Percentiles rank a stretch among this genome's conserved stretches.
phyloP scores from a whole-genome alignment of 2,888 invertebrate species.

The Pemphredon lugubris region DNA sequence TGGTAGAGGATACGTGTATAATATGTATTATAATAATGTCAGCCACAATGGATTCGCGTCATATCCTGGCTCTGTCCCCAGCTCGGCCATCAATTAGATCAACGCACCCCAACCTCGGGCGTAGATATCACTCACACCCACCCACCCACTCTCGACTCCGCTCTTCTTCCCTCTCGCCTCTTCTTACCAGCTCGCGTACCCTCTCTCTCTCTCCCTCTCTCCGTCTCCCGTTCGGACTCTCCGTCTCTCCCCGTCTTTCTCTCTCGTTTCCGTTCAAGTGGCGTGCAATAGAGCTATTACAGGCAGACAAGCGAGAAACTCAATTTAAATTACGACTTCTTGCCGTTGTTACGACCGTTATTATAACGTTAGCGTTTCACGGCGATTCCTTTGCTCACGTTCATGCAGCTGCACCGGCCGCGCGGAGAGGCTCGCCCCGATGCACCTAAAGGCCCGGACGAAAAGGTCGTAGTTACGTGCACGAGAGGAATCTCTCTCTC shows the following conservation, averaged over 20 bases:
- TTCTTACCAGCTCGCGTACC: constrained; percentile 20
- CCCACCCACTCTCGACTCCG: constrained; percentile 55
- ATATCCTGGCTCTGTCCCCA: constrained; percentile 78
- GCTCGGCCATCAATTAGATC: constrained; percentile 77
- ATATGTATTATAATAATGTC: constrained; percentile 76
- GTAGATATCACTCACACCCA: constrained; percentile 71
- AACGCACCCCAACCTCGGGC: constrained; percentile 72
- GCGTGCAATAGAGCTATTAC: constrained; percentile 75
- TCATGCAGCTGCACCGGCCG: constrained; percentile 27
- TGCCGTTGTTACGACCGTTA: constrained; percentile 69
- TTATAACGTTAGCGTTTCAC: constrained; percentile 70
- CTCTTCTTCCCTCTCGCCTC: constrained; percentile 24
- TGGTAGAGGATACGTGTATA: constrained; percentile 60
- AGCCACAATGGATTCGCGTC: constrained; percentile 79
- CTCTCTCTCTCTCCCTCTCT: constrained; percentile 18
- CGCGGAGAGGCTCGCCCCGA: background rate
- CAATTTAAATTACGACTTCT: constrained; percentile 74
- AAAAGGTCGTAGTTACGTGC: too few species aligned
- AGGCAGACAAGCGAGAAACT: constrained; percentile 72
- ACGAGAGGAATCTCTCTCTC: background rate
- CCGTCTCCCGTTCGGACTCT: constrained; percentile 11
- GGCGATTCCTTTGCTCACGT: constrained; percentile 58
- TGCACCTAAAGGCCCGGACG: background rate
- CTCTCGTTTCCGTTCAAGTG: constrained; percentile 63
- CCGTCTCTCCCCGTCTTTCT: constrained; percentile 20